Evolutionary conservation across 2,888 invertebrate genomes (phyloP), one percentile per base, ranked within the genome.

Genomic region (Cheilosia soror): DNA sequence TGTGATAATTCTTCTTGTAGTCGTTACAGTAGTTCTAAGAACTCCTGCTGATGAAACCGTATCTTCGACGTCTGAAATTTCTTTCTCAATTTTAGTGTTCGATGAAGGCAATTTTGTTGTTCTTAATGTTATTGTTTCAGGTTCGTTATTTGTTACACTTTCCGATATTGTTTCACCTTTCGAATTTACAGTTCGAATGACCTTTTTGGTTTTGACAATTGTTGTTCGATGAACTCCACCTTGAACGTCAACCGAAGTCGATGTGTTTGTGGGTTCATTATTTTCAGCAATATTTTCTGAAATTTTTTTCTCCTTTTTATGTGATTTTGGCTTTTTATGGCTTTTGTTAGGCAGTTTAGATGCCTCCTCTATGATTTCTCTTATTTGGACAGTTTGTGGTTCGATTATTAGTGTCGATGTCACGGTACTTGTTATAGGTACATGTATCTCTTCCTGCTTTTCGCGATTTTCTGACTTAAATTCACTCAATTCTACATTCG

Each of bases 1-100:
- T 57, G 66, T 76, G 2, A 62, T 31, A 25, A 77, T 77, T 27
- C 63, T 51, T 42, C 37, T 77, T 47, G 65, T 91, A 80, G 75
- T 88, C 11, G 87, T 88, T 25, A 87, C 63, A 0, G 88, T 81
- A 49, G 76, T 85, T 44, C 37, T 82, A 1, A 47, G 49, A 5
- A 73, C 33, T 31, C 69, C 68, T 53, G 29, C 25, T 6, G 87
- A 71, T 9, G 84, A 62, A n/a, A 62, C 53, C 58, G 27, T 27
- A 13, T 13, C 51, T 27, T 5, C 44, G 3, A n/a, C 25, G n/a
- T 29, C n/a, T 37, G 37, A 37, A 49, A 37, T 31, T 1, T 7
- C 31, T 47, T n/a, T 20, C 20, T 20, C 20, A 20, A 20, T 20
- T 20, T 20, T 20, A 20, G 20, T 20, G 20, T 20, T 20, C 20